Evolutionary conservation across 2,888 invertebrate species (phyloP), one percentile per base, ranked within the genome.

Genomic region (Trypoxylon attenuatum): DNA sequence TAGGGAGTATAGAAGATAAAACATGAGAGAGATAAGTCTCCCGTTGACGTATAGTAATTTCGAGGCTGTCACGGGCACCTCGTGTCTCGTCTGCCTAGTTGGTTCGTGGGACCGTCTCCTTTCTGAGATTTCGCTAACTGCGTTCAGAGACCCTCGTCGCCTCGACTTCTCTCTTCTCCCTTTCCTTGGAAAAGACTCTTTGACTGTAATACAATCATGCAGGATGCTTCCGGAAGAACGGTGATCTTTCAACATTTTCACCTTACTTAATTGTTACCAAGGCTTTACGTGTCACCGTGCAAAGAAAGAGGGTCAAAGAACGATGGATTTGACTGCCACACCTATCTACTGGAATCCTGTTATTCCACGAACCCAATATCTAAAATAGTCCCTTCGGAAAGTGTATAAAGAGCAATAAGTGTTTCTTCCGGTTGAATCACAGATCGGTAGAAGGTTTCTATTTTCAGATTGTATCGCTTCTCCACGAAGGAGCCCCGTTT

Each of bases 11-110:
- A 13, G 33, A 39, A 61, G 52, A 60, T 56, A 61, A 52, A 55
- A 54, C 22, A 15, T 19, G 46, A 15, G 16, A 46, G 52, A 66
- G 57, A 62, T 56, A 60, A 29, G 60, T 52, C 61, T 55, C 54
- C 42, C 33, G 10, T 22, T 43, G n/a, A n/a, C 78, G 76, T 79
- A 79, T 78, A 76, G 83, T 82, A 84, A 84, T 84, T 84, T 83
- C 81, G 83, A 82, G 79, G 69, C 82, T 83, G 83, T 83, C 84
- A 82, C 73, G 73, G 78, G 46, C 71, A 71, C 66, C 69, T 62
- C 60, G 56, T 21, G 58, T 38, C 63, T 52, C 55, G 39, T 8
- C 33, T 10, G 25, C 58, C 52, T 10, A 29, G 43, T 13, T 33
- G n/a, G 16, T 45, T 4, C 43, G 29, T 41, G 47, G 23, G 53